A percentile compares a stretch with the other conserved stretches of the same genome.
phyloP scores from a whole-genome alignment of 1,140 invertebrate genomes.

The Lepidurus packardi region DNA sequence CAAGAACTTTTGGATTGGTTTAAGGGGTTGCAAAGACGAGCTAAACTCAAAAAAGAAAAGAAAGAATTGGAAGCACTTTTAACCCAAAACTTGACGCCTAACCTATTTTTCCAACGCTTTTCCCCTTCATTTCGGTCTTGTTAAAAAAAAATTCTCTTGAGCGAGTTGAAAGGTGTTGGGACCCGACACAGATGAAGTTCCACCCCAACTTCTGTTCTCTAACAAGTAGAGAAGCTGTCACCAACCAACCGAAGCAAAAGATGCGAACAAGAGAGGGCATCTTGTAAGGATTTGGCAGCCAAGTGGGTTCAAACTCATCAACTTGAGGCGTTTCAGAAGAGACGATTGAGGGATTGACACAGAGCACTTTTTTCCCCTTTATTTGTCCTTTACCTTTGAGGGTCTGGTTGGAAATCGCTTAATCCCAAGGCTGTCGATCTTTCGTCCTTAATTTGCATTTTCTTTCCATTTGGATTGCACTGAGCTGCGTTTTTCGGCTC shows the following conservation, averaged over 20 bases:
- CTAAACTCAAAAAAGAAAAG: neutral
- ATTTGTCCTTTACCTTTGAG: neutral
- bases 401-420: neutral
- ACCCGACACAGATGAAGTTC: neutral
- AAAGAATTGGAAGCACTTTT: neutral
- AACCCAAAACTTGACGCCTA: constrained; percentile 6
- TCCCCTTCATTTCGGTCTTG: neutral
- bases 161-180: neutral
- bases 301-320: neutral
- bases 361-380: neutral
- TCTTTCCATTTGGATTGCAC: neutral
- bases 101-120: neutral
- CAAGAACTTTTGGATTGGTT: neutral
- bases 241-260: neutral
- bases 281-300: neutral
- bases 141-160: neutral
- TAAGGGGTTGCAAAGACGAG: neutral
- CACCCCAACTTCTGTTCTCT: neutral
- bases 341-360: neutral
- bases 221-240: neutral
- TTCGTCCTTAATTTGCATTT: constrained; percentile 12
- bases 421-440: neutral
- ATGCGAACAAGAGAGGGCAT: neutral
- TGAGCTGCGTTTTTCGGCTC: neutral
- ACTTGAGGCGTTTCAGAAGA: neutral